Percentiles rank a stretch among this genome's conserved stretches.
These are phyloP conservation scores for Ochlodes sylvanus DNA, from an alignment of 2,888 invertebrate genomes.

Conservation along the genomic window DNA sequence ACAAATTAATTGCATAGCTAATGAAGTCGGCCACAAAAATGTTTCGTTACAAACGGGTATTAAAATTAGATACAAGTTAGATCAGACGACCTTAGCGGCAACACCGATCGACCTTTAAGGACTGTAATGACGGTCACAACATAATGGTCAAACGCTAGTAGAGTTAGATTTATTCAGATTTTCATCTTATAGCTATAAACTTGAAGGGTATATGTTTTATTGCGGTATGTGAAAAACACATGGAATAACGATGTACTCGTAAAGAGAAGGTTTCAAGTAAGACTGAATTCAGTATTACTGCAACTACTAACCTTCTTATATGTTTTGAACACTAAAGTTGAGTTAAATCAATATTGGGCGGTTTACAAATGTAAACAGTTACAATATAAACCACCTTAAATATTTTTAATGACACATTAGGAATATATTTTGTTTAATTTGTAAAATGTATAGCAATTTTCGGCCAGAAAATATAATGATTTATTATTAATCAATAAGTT, in stretches of 20 bases:
- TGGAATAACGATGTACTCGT: neutral
- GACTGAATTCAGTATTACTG: neutral
- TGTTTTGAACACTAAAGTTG: too few species aligned
- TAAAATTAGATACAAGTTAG: constrained; percentile 61
- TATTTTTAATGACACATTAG: too few species aligned
- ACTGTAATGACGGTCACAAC: constrained; percentile 56
- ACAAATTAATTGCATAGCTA: constrained; percentile 20
- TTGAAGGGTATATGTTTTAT: constrained; percentile 7
- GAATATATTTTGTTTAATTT: too few species aligned
- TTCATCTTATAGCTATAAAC: constrained; percentile 13
- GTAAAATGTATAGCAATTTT: too few species aligned
- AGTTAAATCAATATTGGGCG: too few species aligned
- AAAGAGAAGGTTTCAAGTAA: neutral
- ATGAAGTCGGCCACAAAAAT: constrained; percentile 31
- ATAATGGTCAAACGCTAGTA: constrained; percentile 49
- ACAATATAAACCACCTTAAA: too few species aligned
- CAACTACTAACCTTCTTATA: neutral
- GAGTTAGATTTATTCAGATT: constrained; percentile 47
- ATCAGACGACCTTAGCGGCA: constrained; percentile 72
- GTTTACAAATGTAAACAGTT: too few species aligned
- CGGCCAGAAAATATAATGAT: too few species aligned
- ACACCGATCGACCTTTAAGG: constrained; percentile 71
- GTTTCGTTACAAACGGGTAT: constrained; percentile 40
- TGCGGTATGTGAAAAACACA: neutral
- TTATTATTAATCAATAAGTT: too few species aligned